phyloP scores from a whole-genome alignment of 2,113 vertebrate genomes.

The Mirza zaza region DNA sequence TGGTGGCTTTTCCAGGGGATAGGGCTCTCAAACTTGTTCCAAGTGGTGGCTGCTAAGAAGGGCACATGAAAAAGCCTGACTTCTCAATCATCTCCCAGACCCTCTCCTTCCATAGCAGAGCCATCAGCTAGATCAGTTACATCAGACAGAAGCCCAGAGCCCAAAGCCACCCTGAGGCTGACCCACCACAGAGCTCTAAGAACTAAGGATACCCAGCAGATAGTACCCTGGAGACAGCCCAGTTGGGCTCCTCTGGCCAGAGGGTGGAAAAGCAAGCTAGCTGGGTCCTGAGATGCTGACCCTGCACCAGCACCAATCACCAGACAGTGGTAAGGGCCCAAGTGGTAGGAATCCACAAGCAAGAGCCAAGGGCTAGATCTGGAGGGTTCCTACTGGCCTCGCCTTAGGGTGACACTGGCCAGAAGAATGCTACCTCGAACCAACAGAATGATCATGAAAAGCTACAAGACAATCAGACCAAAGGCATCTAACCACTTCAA shows the following conservation, averaged over 20 bases:
- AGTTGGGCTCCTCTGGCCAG: constrained; percentile 21
- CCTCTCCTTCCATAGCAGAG: neutral
- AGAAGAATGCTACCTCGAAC: constrained; percentile 82
- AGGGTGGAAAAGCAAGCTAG: constrained; percentile 7
- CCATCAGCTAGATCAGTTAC: neutral
- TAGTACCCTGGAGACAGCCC: neutral
- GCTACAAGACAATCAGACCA: constrained; percentile 82
- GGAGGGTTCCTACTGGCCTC: constrained; percentile 17
- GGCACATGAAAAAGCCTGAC: neutral
- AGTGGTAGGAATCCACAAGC: constrained; percentile 58
- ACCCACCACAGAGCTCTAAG: constrained; percentile 39
- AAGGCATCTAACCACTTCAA: constrained; percentile 84
- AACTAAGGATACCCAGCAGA: constrained; percentile 43
- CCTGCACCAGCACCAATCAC: constrained; percentile 37
- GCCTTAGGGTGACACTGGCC: constrained; percentile 65
- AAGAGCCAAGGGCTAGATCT: constrained; percentile 46
- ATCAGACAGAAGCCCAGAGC: neutral
- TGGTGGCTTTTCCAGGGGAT: constrained; percentile 64
- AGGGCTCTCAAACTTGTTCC: constrained; percentile 46
- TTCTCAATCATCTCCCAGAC: constrained; percentile 20
- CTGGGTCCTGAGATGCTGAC: constrained; percentile 40
- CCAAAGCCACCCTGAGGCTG: constrained; percentile 21
- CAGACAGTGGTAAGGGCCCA: constrained; percentile 28
- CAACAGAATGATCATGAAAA: constrained; percentile 75
- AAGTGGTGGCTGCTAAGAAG: constrained; percentile 41